A percentile compares a stretch with the other conserved stretches of the same genome.
Evolutionary conservation across 2,888 invertebrate species (phyloP).

Genomic region (Darwinula stevensoni): DNA sequence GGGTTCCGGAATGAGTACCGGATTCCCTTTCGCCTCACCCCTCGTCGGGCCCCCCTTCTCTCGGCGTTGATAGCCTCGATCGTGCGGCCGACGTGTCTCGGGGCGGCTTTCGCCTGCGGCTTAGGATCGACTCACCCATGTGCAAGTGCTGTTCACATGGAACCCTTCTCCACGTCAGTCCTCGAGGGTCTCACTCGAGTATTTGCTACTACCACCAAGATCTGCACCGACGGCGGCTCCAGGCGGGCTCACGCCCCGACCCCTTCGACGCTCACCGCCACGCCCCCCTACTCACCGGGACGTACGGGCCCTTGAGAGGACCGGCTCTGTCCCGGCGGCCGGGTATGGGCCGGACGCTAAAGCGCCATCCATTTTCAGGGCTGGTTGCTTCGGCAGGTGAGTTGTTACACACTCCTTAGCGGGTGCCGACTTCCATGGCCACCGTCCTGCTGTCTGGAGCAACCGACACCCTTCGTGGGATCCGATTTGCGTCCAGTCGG

Average conservation of each 20-base stretch:
- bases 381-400: constrained; percentile 25
- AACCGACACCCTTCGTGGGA: constrained; percentile 30
- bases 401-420: constrained; percentile 18
- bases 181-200: constrained; percentile 27
- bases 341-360: constrained; percentile 25
- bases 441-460: constrained; percentile 36
- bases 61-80: too few species aligned
- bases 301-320: background rate
- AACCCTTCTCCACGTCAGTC: constrained; percentile 11
- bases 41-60: background rate
- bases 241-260: constrained; percentile 24
- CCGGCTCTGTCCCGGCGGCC: constrained; percentile 11
- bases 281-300: constrained; percentile 26
- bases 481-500: constrained; percentile 28
- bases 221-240: constrained; percentile 21
- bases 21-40: constrained; percentile 21
- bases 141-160: constrained; percentile 8
- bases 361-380: constrained; percentile 34
- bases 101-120: constrained; percentile 1
- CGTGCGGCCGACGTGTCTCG: background rate
- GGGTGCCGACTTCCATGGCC: constrained; percentile 32
- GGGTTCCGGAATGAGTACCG: constrained; percentile 28
- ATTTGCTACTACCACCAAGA: constrained; percentile 41
- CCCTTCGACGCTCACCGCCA: constrained; percentile 26
- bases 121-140: constrained; percentile 8